Base-by-base conservation (phyloP, 1,140 invertebrate species). In the Panulirus ornatus region DNA sequence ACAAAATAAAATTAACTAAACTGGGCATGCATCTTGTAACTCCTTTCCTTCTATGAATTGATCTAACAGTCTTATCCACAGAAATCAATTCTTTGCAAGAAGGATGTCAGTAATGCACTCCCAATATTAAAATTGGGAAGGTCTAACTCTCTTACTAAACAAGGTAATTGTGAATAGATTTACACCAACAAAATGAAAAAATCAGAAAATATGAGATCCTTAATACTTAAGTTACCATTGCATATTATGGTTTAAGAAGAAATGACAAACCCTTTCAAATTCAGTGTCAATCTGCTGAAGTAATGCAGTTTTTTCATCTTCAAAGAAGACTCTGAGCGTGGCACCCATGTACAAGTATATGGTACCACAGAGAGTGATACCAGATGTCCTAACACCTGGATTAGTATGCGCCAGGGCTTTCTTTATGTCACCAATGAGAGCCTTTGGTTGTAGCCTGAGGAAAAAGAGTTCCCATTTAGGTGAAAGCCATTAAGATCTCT, bases 251-350 rank as follows among this genome's bases (percentile, higher is more conserved):
- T 70, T 9, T 36, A 2, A 36, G 27, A 27, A 42, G 38, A 44
- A 1, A 75, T 27, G n/a, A 38, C 92, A 75, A 92, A 95, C 95
- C 94, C 98, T 98, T 82, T 97, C 97, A 93, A 98, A 96, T 93
- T 98, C 98, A 27, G 96, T 95, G 93, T 97, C 96, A 83, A 99
- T 98, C 93, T 97, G 96, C 92, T 98, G 97, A 51, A 96, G 95
- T 0, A 98, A 94, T 0, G 97, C 96, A 9, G 97, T 95, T 93
- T 98, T 99, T 93, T 98, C 98, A 92, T 96, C 96, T 91, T 98
- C 97, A 92, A 98, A 98, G 93, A 97, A 97, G 88, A 95, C 95
- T 63, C 97, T 94, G 0, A 98, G 92, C 0, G 96, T 94, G 54
- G 93, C 92, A 0, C 97, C 97, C 94, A 98, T 96, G 92, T 97